Evolutionary conservation across 2,888 invertebrate species (phyloP).

Genomic region (Penaeus monodon): DNA sequence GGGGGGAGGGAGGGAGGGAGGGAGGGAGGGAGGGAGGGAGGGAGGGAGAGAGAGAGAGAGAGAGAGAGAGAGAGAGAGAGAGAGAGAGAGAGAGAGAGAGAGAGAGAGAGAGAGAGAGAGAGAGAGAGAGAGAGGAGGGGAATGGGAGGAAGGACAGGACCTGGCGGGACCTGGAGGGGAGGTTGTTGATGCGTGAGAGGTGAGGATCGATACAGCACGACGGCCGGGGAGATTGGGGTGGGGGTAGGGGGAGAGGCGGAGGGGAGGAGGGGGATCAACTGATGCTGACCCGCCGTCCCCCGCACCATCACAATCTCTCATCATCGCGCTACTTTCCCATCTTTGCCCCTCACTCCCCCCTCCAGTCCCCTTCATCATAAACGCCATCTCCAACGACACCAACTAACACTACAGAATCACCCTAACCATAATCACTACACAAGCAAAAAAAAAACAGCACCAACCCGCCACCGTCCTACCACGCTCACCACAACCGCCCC

Average conservation of each 20-base stretch:
- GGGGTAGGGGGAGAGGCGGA: neutral
- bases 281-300: conserved; percentile 27
- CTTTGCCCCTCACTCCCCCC: neutral
- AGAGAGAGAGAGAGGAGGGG: neutral
- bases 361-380: neutral
- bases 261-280: conserved; percentile 17
- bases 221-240: conserved; percentile 4
- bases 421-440: too few relatives aligned
- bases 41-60: neutral
- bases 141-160: neutral
- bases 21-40: neutral
- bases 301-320: conserved; percentile 3
- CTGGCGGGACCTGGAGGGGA: neutral
- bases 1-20: neutral
- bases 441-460: too few relatives aligned
- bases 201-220: conserved; percentile 25
- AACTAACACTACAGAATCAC: too few relatives aligned
- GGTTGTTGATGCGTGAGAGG: conserved; percentile 29
- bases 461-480: neutral
- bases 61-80: neutral
- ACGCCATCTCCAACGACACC: too few relatives aligned
- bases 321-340: neutral
- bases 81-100: neutral
- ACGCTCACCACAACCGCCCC: neutral
- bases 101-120: neutral